Evolutionary conservation across 2,888 invertebrate genomes (phyloP), one percentile per base, ranked within the genome.

Genomic region (Crepidodera aurea): DNA sequence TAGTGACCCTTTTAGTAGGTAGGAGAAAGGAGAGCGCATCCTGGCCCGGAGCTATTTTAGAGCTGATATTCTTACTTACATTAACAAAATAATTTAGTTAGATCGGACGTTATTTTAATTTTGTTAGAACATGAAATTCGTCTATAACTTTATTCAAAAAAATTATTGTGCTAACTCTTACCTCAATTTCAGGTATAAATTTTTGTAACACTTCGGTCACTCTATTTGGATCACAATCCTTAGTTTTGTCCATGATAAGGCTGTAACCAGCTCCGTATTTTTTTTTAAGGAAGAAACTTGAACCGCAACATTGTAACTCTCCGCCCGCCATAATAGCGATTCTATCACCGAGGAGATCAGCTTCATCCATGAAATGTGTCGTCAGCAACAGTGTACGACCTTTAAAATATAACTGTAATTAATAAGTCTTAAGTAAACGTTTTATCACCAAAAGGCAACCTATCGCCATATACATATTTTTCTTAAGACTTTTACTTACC

Each of bases 331-430:
- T 92, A 61, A 95, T 94, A 7, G 93, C 94, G 68, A 94, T 92
- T 42, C 93, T 84, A 80, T 94, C 94, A 0, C 94, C 94, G 1
- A 94, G 83, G 44, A 91, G 84, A 79, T 95, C 94, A 1, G 94
- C 94, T 81, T 95, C 94, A 74, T 94, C 94, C 94, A 94, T 94
- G 77, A 92, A 93, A 79, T 95, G 93, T 0, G 93, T 93, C 0
- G 93, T 90, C 60, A 95, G 82, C 37, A 95, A 83, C 75, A 95
- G 86, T 0, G 94, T 92, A 15, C 93, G 85, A 15, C 89, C 91
- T 82, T 66, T 5, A 48, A 57, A 44, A 60, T 27, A 37, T 12
- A 10, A 12, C n/a, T n/a, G n/a, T n/a, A n/a, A n/a, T n/a, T n/a
- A n/a, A n/a, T n/a, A n/a, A n/a, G n/a, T n/a, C n/a, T n/a, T n/a